Evolutionary conservation across 2,797 vertebrate genomes (phyloP), one percentile per base, ranked within the genome.

Genomic region (Ptychadena robeensis): DNA sequence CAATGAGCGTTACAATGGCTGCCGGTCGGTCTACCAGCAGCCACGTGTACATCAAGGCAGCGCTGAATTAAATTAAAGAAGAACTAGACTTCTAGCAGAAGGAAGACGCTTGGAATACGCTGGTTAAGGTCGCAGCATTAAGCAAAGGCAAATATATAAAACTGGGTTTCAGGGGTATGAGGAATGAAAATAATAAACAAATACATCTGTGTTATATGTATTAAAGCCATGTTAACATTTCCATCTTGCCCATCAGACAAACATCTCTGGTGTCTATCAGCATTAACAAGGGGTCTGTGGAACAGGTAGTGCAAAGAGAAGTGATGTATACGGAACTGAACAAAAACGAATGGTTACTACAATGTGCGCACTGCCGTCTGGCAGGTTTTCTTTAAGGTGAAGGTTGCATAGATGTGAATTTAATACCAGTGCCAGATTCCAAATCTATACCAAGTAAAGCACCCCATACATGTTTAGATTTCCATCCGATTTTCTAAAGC

Each of bases 31-130:
- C 34, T 53, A 67, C n/a, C 61, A 15, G 38, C 40, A 68, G 37
- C 37, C 12, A 12, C 25, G 11, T 27, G 22, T 27, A 78, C 40
- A 78, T 25, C 67, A 78, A 79, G 76, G 76, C 76, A 79, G 76
- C 40, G 28, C n/a, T 1, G 22, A 12, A 48, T 53, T 32, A 79
- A 66, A 78, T 53, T 37, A n/a, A 65, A 65, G 30, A 69, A 69
- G 37, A 14, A 22, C 63, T 2, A 22, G 38, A 53, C 9, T 14
- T 78, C 15, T 9, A 35, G 40, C 9, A 67, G 28, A 48, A 78
- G 75, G 67, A 22, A 35, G 2, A n/a, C 15, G 65, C 40, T 69
- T 27, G 14, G 34, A 27, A 27, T 31, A 32, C 28, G 28, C 48
- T 61, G 59, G 25, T 28, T 53, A 22, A 53, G 18, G 18, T 53